These are phyloP conservation scores for Diachasmimorpha longicaudata DNA, from an alignment of 1,140 invertebrate species.

Conservation along the genomic window DNA sequence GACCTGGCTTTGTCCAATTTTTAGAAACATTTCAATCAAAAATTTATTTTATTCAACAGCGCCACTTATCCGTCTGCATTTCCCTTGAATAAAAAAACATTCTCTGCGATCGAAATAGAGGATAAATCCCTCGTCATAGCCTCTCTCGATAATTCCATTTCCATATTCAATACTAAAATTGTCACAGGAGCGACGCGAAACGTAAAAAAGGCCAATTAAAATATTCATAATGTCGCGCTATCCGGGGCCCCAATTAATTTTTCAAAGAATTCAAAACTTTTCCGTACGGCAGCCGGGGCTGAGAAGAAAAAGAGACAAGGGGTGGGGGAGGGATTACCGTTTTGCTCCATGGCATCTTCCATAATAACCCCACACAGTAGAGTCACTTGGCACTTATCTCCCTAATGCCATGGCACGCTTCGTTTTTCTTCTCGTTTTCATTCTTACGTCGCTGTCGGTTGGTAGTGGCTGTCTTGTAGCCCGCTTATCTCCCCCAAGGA, in stretches of 20 bases:
- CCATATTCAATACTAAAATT: background rate
- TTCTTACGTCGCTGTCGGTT: background rate
- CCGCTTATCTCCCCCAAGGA: constrained; percentile 25
- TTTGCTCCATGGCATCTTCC: background rate
- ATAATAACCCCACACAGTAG: constrained; percentile 6
- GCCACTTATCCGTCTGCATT: no score
- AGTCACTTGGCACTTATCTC: constrained; percentile 22
- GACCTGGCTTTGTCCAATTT: no score
- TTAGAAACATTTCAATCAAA: no score
- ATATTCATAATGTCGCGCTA: background rate
- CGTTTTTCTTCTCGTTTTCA: constrained; percentile 20
- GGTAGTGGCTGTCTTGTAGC: constrained; percentile 9
- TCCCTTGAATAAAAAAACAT: no score
- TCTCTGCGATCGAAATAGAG: no score
- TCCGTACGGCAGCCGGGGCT: background rate
- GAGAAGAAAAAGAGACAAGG: background rate
- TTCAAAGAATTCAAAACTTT: background rate
- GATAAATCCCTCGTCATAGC: no score
- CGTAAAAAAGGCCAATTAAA: background rate
- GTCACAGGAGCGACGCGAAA: background rate
- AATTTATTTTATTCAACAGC: no score
- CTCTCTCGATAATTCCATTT: background rate
- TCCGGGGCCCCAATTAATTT: background rate
- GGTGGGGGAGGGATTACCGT: background rate
- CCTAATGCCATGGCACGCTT: constrained; percentile 24